Evolutionary conservation across 2,797 vertebrate genomes (phyloP), one percentile per base, ranked within the genome.

Genomic region (Notolabrus celidotus): DNA sequence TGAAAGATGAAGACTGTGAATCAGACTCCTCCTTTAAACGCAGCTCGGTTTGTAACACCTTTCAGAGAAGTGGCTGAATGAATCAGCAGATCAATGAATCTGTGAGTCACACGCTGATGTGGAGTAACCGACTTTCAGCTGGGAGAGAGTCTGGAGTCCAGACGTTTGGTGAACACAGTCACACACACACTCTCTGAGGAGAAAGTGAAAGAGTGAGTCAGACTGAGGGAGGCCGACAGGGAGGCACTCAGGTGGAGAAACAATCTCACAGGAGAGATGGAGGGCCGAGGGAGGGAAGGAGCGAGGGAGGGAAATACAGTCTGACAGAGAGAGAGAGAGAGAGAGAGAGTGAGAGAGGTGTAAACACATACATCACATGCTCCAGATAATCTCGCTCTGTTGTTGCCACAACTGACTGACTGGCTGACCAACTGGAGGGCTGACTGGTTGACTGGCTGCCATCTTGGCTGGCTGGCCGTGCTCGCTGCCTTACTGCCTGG

Each of bases 321-420:
- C 10, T 27, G 15, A 50, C 5, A 27, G 47, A 23, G 49, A 22
- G 39, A 31, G 63, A 19, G 59, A 9, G 33, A 50, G 7, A 50
- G 6, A 17, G 47, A 29, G 43, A 29, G 39, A 25, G 64, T 20
- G 59, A 47, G 60, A 0, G 59, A 49, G 79, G 60, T 64, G 80
- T 81, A 68, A 83, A 85, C 69, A 83, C 82, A 74, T 71, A 54
- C 82, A 84, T 85, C 84, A 86, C 85, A 88, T 71, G 87, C 77
- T 84, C 67, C 64, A 84, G 64, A 86, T 80, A 71, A 79, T 82
- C 75, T 65, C 76, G 54, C 71, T 22, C 2, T 74, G 71, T n/a
- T 77, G 77, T 62, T 72, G 74, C 53, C 73, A 78, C 71, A 63
- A 70, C 55, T 52, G 60, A 52, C 60, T 25, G 55, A 61, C 51